Evolutionary conservation across 2,113 vertebrate species (phyloP), one percentile per base, ranked within the genome.

Genomic region (Mormyrus lacerda): DNA sequence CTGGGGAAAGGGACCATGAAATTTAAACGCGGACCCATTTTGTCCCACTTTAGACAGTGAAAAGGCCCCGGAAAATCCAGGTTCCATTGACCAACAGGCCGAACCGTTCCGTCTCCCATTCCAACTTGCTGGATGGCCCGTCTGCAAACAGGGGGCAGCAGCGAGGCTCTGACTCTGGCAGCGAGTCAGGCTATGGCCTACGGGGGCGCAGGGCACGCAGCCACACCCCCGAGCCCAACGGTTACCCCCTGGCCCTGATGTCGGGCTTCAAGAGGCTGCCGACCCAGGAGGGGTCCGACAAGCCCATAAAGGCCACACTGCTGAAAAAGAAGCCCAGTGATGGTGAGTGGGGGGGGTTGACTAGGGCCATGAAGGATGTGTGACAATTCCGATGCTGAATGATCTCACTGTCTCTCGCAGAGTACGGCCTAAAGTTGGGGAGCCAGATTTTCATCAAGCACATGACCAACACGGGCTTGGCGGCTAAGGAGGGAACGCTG

Each of bases 381-480:
- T 47, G 39, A 24, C 9, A 13, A 47, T 44, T n/a, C 8, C 21
- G 44, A 24, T 82, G 5, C 42, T 44, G 76, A 82, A 21, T 39
- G 35, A 19, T 87, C 17, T 58, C 8, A 35, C 39, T 15, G 9
- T 45, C 79, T 89, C 35, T 24, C n/a, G 3, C 93, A 99, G 98
- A 99, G 91, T 99, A 98, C 0, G 98, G 98, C n/a, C 90, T 99
- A 92, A 99, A 97, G 92, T 93, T 99, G 84, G 98, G 98, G 4
- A 99, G 98, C 93, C 98, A 98, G 94, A 99, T 99, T 91, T 99
- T 98, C 92, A 98, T 99, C 93, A 99, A 99, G 90, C 97, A 98
- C 93, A 98, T 99, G 93, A 96, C 97, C 0, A 96, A 97, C 4
- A 97, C 95, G 0, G 97, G 98, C 47, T 92, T 99, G 90, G 98